These are phyloP conservation scores for Hirudinaria manillensis DNA, from an alignment of 2,888 invertebrate genomes.

Conservation along the genomic window DNA sequence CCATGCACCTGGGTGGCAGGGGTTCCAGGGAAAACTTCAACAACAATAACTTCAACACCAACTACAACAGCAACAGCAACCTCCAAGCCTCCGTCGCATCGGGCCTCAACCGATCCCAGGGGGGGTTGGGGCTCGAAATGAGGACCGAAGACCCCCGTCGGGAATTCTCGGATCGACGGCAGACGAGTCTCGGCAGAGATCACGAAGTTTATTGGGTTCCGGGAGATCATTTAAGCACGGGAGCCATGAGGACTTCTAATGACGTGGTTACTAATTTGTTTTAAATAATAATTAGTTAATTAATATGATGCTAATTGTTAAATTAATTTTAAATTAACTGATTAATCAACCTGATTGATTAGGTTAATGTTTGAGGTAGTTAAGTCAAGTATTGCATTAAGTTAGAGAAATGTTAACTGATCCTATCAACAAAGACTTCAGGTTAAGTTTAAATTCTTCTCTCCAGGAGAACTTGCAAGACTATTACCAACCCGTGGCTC, in stretches of 20 bases:
- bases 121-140: background rate
- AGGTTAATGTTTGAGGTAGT: too few species aligned
- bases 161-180: background rate
- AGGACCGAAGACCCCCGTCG: background rate
- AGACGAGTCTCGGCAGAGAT: background rate
- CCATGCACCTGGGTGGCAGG: constrained; percentile 18
- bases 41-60: background rate
- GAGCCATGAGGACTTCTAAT: background rate
- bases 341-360: too few species aligned
- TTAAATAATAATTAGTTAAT: too few species aligned
- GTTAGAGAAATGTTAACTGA: too few species aligned
- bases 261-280: background rate
- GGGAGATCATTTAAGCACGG: background rate
- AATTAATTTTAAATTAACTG: too few species aligned
- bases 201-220: background rate
- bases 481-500: too few species aligned
- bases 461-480: too few species aligned
- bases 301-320: too few species aligned
- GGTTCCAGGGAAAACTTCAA: background rate
- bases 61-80: constrained; percentile 7
- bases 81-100: background rate
- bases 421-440: too few species aligned
- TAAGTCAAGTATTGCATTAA: too few species aligned
- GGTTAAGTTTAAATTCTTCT: too few species aligned
- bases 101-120: background rate